Conservation (phyloP, 1,140 invertebrate genomes). For the Cydia pomonella region DNA sequence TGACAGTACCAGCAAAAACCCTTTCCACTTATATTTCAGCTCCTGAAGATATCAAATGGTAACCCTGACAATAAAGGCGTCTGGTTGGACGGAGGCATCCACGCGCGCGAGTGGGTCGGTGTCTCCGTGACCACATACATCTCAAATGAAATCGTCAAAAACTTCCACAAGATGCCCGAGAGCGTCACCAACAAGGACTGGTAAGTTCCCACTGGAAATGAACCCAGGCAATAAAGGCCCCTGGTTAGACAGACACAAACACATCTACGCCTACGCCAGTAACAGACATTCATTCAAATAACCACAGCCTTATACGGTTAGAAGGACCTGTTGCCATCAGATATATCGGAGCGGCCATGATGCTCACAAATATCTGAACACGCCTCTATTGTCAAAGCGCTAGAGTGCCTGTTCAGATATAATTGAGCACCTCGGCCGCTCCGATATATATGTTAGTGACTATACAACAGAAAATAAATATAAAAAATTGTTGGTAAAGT, state of each 20-base stretch:
- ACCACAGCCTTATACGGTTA: no score
- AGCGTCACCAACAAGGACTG: slow-evolving; percentile 63
- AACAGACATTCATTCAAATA: no score
- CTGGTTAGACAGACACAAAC: no score
- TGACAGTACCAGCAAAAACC: neutral
- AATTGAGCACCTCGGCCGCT: no score
- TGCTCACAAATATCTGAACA: no score
- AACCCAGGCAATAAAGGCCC: neutral
- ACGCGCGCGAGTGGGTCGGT: slow-evolving; percentile 87
- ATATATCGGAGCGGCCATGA: no score
- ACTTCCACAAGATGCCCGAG: slow-evolving; percentile 55
- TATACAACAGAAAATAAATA: no score
- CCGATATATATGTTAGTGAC: no score
- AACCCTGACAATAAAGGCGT: slow-evolving; percentile 55
- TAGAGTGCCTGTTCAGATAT: no score
- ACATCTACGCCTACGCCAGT: no score
- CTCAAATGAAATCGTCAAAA: slow-evolving; percentile 80
- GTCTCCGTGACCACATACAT: slow-evolving; percentile 84
- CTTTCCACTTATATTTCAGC: slow-evolving; percentile 42
- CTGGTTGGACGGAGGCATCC: slow-evolving; percentile 82
- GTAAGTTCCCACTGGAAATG: slow-evolving; percentile 40
- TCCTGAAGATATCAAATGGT: slow-evolving; percentile 80
- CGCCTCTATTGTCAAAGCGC: no score
- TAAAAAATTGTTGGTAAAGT: slow-evolving; percentile 6
- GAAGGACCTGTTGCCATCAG: no score